Evolutionary conservation across 2,113 vertebrate species (phyloP).

Genomic region (Opisthocomus hoazin): DNA sequence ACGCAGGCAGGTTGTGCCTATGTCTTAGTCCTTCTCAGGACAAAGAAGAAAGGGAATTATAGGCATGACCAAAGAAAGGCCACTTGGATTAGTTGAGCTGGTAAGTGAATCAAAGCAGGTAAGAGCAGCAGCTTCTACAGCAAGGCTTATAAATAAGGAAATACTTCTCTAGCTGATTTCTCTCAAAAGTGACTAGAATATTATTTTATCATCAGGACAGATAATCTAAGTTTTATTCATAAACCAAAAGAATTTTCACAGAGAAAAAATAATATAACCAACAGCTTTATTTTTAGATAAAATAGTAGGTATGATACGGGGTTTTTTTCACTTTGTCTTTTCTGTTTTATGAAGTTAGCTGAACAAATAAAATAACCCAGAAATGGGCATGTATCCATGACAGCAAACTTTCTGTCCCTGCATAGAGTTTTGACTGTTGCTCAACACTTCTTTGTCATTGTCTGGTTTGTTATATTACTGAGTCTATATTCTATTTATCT

Average conservation of each 20-base stretch:
- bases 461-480: neutral
- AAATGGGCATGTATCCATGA: neutral
- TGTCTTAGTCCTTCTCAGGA: neutral
- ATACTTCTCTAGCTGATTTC: neutral
- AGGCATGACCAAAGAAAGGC: neutral
- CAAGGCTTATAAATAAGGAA: neutral
- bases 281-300: neutral
- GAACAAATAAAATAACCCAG: neutral
- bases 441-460: neutral
- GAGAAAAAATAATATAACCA: neutral
- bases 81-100: neutral
- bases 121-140: neutral
- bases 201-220: neutral
- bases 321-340: neutral
- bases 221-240: neutral
- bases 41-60: neutral
- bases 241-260: neutral
- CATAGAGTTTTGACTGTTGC: neutral
- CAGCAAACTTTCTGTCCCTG: neutral
- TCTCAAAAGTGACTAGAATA: neutral
- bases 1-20: neutral
- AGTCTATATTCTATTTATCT: neutral
- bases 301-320: rapidly evolving
- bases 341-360: neutral
- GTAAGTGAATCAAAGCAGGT: neutral